Evolutionary conservation across 2,888 invertebrate genomes (phyloP).

Genomic region (Drosophila flavopinicola): DNA sequence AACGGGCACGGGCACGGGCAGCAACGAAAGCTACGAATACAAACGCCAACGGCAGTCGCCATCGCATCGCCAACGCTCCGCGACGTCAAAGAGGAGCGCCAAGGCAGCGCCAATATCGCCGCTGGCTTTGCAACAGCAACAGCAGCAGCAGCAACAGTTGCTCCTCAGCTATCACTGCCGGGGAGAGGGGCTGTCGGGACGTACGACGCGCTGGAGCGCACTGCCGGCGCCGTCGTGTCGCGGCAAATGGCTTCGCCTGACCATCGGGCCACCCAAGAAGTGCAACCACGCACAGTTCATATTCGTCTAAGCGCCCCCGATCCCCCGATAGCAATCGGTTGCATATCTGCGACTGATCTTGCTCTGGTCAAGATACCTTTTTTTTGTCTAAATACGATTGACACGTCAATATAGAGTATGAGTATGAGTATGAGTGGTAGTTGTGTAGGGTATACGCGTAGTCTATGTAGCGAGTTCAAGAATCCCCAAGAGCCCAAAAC

Average conservation of each 20-base stretch:
- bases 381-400: constrained; percentile 19
- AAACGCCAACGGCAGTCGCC: constrained; percentile 51
- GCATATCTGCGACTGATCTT: no score
- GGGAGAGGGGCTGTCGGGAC: constrained; percentile 92
- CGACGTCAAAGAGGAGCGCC: constrained; percentile 42
- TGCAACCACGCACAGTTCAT: constrained; percentile 84
- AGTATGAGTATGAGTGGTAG: constrained; percentile 19
- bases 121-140: constrained; percentile 25
- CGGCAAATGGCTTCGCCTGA: constrained; percentile 92
- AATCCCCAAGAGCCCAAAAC: not conserved
- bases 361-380: constrained; percentile 20
- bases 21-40: constrained; percentile 69
- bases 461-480: constrained; percentile 54
- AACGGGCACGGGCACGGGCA: constrained; percentile 36
- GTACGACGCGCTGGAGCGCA: constrained; percentile 92
- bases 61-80: constrained; percentile 35
- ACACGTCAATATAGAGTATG: constrained; percentile 38
- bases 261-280: constrained; percentile 84
- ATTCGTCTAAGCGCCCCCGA: constrained; percentile 80
- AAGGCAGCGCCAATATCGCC: constrained; percentile 53
- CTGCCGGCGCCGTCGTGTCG: constrained; percentile 94
- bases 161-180: constrained; percentile 86
- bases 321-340: not conserved
- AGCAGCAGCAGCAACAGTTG: constrained; percentile 36
- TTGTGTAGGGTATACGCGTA: constrained; percentile 55